These are phyloP conservation scores for Alcedo quadribrachys DNA, from an alignment of 2,797 vertebrate genomes.

Conservation along the genomic window DNA sequence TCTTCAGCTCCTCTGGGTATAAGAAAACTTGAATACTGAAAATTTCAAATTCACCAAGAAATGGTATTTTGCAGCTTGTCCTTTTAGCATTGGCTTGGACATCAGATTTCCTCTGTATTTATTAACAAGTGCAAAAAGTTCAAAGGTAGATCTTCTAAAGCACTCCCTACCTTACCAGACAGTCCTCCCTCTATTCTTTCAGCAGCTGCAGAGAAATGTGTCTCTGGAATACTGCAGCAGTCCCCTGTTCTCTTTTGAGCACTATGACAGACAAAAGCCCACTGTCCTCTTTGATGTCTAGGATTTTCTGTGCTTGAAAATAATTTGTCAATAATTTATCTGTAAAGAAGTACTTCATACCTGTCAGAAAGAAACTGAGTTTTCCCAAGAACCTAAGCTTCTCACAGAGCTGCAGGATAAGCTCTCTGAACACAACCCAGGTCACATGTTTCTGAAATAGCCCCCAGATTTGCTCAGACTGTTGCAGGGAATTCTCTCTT, in stretches of 20 bases:
- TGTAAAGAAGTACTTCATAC: background rate
- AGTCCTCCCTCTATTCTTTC: background rate
- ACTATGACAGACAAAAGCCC: background rate
- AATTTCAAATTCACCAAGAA: background rate
- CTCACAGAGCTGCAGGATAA: background rate
- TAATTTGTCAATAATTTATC: background rate
- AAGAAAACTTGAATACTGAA: background rate
- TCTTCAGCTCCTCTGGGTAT: background rate
- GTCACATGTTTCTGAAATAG: background rate
- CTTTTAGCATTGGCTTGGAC: background rate
- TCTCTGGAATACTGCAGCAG: background rate
- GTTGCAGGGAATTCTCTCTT: background rate
- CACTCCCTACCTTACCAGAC: background rate
- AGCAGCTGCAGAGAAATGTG: background rate
- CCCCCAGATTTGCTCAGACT: background rate
- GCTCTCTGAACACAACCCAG: background rate
- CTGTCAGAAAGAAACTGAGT: background rate
- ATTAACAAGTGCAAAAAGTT: background rate
- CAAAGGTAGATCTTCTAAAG: background rate
- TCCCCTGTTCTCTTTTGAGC: background rate
- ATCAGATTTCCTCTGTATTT: background rate
- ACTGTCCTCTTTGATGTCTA: background rate
- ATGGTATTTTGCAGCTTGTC: background rate
- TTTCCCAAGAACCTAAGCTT: background rate
- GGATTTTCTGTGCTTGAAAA: background rate